Base-by-base conservation (phyloP, 2,888 invertebrate species). In the Pseudoips prasinana region DNA sequence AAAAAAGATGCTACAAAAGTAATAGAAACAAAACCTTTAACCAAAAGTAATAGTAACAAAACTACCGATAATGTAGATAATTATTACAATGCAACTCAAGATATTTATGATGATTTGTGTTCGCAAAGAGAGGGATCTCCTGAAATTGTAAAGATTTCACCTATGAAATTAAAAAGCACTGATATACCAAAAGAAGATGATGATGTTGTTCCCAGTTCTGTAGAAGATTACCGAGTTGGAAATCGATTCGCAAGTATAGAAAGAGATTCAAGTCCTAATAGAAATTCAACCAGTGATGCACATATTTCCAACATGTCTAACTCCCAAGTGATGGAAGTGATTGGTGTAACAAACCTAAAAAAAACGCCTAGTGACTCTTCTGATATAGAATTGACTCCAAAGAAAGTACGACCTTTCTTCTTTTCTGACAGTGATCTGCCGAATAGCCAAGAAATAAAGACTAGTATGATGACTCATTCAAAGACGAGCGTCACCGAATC, bases 371-470 rank as follows among this genome's bases (percentile, higher is more conserved):
- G 74, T 57, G 78, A 78, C 39, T 52, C 63, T n/a, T 78, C 80
- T 1, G 82, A 83, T 44, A 8, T 60, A 7, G 79, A 82, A 43
- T 29, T 33, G 6, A 80, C 79, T 7, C 81, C 84, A 0, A 76
- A 69, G 56, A 85, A 82, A 57, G 39, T 60, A n/a, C 53, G 58
- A 8, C 47, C 64, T 1, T 50, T 67, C 5, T 63, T 64, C 34
- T 68, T 80, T 25, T 68, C 77, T 42, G 65, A 72, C 10, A 71
- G 64, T 0, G 81, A 84, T 36, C 61, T 85, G 32, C 85, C 84
- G 1, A 65, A 71, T 29, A 87, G 83, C 39, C 82, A 84, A 60
- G 83, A 88, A 68, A 87, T 85, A 25, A 78, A 79, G 58, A 70
- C 58, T 5, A 67, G 57, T 47, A 61, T 79, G 2, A 52, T 66